Base-by-base conservation (phyloP, 2,113 vertebrate genomes). In the Pagrus major region DNA sequence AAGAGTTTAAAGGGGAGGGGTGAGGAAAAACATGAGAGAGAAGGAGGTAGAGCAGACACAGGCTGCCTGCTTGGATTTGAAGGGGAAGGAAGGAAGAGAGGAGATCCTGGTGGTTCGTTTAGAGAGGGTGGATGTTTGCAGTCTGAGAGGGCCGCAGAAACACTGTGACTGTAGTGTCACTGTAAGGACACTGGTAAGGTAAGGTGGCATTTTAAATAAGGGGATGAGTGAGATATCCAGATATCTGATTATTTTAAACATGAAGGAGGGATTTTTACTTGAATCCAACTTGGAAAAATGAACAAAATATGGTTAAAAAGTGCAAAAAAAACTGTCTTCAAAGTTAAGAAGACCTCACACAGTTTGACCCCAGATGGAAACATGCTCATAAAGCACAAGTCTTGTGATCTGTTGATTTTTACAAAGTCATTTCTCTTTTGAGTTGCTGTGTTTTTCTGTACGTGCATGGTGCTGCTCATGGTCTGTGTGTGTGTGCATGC, bases 141-240 rank as follows among this genome's bases (percentile, higher is more conserved):
- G 65, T 80, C 35, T 87, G 89, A 92, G 80, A 83, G 47, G 52
- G 76, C 76, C 71, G 15, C 76, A 77, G 78, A 39, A 78, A 49
- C 60, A 33, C 81, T 68, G 69, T 49, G 75, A 66, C 82, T 49
- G 6, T 44, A 65, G 84, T 83, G 84, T 78, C 80, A 58, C 71
- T 49, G 33, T 29, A 31, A 61, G 79, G 63, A 72, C 86, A 81
- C 80, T 78, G 54, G 61, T 47, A 95, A 94, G 93, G 93, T 94
- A 95, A 94, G 93, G 72, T 0, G 65, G 33, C 23, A 29, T 66
- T 78, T 86, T 88, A 35, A 73, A 37, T 54, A 29, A 5, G n/a
- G 33, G 8, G 25, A n/a, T 77, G 56, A 39, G 60, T n/a, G 33
- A 46, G 59, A 11, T 59, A 55, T 18, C 33, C 11, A 55, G 37